Evolutionary conservation across 2,797 vertebrate genomes (phyloP), one percentile per base, ranked within the genome.

Genomic region (Peromyscus eremicus): DNA sequence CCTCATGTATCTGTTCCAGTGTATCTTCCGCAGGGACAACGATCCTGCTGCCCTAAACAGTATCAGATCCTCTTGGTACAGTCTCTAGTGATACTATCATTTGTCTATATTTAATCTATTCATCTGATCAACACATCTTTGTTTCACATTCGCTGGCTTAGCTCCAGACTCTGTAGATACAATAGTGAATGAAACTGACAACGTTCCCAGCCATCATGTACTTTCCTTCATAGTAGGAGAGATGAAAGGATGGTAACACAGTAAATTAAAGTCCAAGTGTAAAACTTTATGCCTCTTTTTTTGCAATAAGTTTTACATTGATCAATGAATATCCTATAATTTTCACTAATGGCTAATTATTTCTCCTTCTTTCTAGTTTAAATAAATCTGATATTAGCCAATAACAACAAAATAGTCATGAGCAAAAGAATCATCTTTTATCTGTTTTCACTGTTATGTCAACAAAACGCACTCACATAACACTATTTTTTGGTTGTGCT

Each of bases 91-190:
- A 12, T 77, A 64, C 17, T 64, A 60, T 86, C 90, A 66, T 92
- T 94, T 82, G 85, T 88, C n/a, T 91, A 14, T 85, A 80, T 96
- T 97, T 89, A 66, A 89, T 91, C 94, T 88, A 34, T 17, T 96
- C 57, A 84, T 79, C 46, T 89, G 29, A 66, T 93, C 46, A 76
- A 94, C 23, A 71, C 88, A 91, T 91, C 91, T 92, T 92, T 95
- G 80, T 88, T 92, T 92, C 23, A 55, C 2, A 27, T 92, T 96
- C 57, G 76, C 43, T 71, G 70, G 23, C 23, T 94, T 29, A 90
- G 34, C 71, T 89, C 25, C 80, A 85, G 73, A 64, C 14, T 92
- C 52, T 88, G 40, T n/a, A 91, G 76, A 91, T 37, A 68, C 16
- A 94, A 60, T 32, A 87, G 12, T 82, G 49, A 94, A 91, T 40